Percentiles rank a stretch among this genome's conserved stretches.
phyloP scores from a whole-genome alignment of 1,140 invertebrate genomes.

The Drosophila sproati region DNA sequence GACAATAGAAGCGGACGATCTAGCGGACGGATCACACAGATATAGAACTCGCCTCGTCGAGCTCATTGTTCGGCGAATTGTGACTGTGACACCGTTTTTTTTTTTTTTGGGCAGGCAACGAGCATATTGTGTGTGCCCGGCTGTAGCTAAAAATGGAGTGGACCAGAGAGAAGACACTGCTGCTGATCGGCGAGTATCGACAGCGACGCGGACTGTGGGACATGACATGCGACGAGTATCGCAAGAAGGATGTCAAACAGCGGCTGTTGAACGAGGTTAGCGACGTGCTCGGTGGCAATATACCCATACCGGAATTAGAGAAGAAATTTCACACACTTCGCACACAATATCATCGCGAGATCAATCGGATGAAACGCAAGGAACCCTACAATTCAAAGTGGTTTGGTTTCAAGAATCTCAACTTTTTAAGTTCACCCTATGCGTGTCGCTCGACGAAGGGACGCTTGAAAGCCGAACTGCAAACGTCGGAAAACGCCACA shows the following conservation, averaged over 20 bases:
- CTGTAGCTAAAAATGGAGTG: conserved; percentile 82
- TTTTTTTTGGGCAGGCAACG: neutral
- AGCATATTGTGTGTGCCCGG: neutral
- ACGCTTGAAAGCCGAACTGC: conserved; percentile 67
- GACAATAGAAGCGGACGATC: conserved; percentile 39
- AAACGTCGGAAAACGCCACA: conserved; percentile 53
- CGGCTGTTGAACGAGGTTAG: conserved; percentile 73
- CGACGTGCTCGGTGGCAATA: conserved; percentile 67
- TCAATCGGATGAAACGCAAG: conserved; percentile 83
- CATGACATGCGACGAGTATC: conserved; percentile 84
- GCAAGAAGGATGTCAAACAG: conserved; percentile 82
- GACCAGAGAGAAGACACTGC: conserved; percentile 80
- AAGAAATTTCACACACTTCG: conserved; percentile 83
- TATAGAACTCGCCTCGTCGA: conserved; percentile 25
- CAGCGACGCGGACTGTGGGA: conserved; percentile 80
- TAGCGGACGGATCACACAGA: conserved; percentile 11
- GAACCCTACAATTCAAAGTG: conserved; percentile 84
- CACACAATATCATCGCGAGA: conserved; percentile 82
- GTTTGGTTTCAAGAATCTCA: conserved; percentile 82
- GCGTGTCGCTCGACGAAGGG: conserved; percentile 76
- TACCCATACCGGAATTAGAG: conserved; percentile 76
- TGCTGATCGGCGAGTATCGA: conserved; percentile 76
- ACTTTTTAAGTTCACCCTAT: conserved; percentile 77
- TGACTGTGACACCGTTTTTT: conserved; percentile 40
- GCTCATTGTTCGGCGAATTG: conserved; percentile 47